Percentiles rank a stretch among this genome's conserved stretches.
These are phyloP conservation scores for Stichopus horrens DNA, from an alignment of 53 echinoderm and acorn worm species.

Conservation along the genomic window DNA sequence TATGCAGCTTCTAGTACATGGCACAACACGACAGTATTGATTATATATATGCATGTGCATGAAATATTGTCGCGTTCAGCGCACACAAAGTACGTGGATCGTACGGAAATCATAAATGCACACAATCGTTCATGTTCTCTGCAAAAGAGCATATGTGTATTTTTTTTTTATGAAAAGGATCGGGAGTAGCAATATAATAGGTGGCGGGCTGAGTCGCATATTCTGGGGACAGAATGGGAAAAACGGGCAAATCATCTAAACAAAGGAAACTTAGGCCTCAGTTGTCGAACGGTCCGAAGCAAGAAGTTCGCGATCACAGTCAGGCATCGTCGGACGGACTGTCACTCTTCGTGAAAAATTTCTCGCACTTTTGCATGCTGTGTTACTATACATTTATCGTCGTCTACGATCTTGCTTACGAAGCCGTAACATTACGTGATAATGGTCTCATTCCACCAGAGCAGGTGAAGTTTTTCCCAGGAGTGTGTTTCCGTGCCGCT, in stretches of 20 bases:
- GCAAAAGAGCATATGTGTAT: no score
- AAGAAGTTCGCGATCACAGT: neutral
- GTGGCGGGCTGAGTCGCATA: neutral
- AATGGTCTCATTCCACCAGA: conserved; percentile 11
- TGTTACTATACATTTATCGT: conserved; percentile 4
- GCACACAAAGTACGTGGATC: no score
- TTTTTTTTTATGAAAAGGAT: no score
- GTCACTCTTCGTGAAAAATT: neutral
- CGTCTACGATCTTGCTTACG: neutral
- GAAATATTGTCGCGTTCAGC: no score
- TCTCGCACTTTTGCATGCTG: neutral
- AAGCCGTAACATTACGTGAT: conserved; percentile 1
- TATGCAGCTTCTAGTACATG: no score
- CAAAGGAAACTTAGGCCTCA: neutral
- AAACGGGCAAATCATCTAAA: neutral
- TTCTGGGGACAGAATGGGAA: neutral
- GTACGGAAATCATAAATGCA: no score
- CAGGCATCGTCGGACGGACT: neutral
- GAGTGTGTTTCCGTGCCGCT: conserved; percentile 2
- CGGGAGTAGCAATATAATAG: no score
- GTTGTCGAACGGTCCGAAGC: neutral
- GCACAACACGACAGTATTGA: no score
- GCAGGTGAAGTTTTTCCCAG: conserved; percentile 24
- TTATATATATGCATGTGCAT: no score
- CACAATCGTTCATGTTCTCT: no score